These are phyloP conservation scores for Apis mellifera DNA, from an alignment of 1,140 invertebrate genomes.

Conservation along the genomic window Amel_HAv3.1 CM009944.2:9371001-9371500, in stretches of 20 bases:
- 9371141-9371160: constrained; percentile 46
- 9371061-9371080: constrained; percentile 57
- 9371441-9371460: constrained; percentile 63
- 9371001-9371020: constrained; percentile 69
- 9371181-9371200: constrained; percentile 64
- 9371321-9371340: too few species aligned
- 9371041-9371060: constrained; percentile 74
- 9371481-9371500: constrained; percentile 72
- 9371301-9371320: too few species aligned
- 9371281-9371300: too few species aligned
- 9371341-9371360: background rate
- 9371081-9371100: constrained; percentile 70
- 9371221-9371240: background rate
- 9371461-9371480: constrained; percentile 75
- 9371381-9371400: constrained; percentile 31
- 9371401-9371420: constrained; percentile 63
- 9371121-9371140: constrained; percentile 53
- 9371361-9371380: constrained; percentile 5
- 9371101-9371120: constrained; percentile 66
- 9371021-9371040: constrained; percentile 75
- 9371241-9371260: background rate
- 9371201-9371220: constrained; percentile 29
- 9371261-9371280: constrained; percentile 8
- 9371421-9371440: constrained; percentile 60
- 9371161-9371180: constrained; percentile 53